These are phyloP conservation scores for Melieria picta DNA, from an alignment of 2,888 invertebrate genomes.

Conservation along the genomic window DNA sequence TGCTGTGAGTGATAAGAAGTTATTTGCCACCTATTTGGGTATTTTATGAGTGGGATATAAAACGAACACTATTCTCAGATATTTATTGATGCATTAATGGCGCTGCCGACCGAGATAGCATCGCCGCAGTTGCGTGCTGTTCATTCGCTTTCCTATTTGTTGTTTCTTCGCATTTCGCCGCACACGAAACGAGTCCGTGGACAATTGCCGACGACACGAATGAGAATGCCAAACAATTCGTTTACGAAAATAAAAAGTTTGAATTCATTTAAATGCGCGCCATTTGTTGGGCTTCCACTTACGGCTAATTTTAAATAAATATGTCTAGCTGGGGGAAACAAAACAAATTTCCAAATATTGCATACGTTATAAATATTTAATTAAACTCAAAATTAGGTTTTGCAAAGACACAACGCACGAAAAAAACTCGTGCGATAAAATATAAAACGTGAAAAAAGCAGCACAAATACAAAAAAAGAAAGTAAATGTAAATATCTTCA, in stretches of 20 bases:
- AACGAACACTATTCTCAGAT: constrained; percentile 23
- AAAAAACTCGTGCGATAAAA: too few relatives aligned
- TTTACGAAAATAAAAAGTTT: neutral
- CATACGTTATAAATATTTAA: constrained; percentile 53
- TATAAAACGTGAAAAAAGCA: too few relatives aligned
- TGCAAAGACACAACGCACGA: neutral
- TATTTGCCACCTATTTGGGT: constrained; percentile 56
- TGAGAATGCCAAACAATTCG: neutral
- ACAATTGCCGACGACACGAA: neutral
- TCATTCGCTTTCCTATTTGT: too few relatives aligned
- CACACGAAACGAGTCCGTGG: neutral
- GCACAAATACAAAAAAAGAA: too few relatives aligned
- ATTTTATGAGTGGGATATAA: constrained; percentile 52
- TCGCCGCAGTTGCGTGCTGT: neutral
- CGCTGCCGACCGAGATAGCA: neutral
- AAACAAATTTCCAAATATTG: constrained; percentile 1
- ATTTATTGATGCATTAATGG: constrained; percentile 27
- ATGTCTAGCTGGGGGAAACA: too few relatives aligned
- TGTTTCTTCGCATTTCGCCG: too few relatives aligned
- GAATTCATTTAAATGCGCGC: neutral
- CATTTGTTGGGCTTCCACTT: too few relatives aligned
- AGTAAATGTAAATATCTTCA: neutral
- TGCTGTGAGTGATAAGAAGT: constrained; percentile 59
- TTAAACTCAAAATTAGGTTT: constrained; percentile 57
- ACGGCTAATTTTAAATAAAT: too few relatives aligned